phyloP scores from a whole-genome alignment of 2,797 vertebrate species.

The Lepilemur ruficaudatus region DNA sequence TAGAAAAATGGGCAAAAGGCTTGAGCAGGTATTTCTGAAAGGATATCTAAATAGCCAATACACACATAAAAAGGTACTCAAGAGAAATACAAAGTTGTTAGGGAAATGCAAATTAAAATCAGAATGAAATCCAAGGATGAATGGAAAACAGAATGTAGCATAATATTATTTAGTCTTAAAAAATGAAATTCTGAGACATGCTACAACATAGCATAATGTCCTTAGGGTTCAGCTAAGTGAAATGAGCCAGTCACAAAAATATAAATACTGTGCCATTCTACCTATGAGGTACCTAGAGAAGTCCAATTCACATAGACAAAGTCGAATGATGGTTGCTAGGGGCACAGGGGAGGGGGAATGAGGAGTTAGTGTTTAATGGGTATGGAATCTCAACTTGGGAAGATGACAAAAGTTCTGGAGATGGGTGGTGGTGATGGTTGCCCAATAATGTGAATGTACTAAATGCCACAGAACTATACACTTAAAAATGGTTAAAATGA shows the following conservation, averaged over 20 bases:
- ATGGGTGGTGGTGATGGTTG: neutral
- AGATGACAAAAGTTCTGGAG: neutral
- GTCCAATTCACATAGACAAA: neutral
- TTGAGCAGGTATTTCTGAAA: neutral
- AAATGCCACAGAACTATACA: neutral
- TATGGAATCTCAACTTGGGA: neutral
- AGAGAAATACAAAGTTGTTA: neutral
- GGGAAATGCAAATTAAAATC: neutral
- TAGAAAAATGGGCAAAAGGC: neutral
- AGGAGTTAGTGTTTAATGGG: neutral
- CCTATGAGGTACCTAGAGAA: neutral
- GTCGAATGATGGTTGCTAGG: neutral
- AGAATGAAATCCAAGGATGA: neutral
- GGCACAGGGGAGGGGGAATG: rapidly evolving
- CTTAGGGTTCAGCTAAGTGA: neutral
- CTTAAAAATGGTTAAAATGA: neutral
- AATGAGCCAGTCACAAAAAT: neutral
- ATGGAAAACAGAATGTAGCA: neutral
- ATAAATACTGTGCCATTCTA: neutral
- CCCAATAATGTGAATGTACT: neutral
- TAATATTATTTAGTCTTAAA: neutral
- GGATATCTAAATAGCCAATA: neutral
- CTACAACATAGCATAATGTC: neutral
- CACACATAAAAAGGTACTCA: neutral
- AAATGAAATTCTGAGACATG: neutral